A percentile compares a stretch with the other conserved stretches of the same genome.
Conservation (phyloP, 2,113 vertebrate genomes). For the Geothlypis trichas region DNA sequence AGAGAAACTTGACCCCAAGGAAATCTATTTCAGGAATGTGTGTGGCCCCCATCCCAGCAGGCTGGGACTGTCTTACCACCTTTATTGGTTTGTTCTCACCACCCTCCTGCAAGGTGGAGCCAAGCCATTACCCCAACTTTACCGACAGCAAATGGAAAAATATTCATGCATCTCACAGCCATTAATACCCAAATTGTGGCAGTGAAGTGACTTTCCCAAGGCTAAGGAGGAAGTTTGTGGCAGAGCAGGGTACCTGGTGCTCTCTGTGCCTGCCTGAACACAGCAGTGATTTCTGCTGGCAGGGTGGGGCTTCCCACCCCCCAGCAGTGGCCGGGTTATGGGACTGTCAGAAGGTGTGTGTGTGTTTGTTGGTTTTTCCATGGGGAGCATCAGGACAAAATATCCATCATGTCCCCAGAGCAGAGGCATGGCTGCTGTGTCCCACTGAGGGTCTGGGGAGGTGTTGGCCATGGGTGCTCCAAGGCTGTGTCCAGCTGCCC, state of each 20-base stretch:
- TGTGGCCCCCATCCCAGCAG: not conserved
- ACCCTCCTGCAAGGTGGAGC: not conserved
- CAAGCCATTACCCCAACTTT: not conserved
- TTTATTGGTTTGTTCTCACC: slow-evolving; percentile 1
- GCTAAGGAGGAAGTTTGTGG: not conserved
- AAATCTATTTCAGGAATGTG: slow-evolving; percentile 54
- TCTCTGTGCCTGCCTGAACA: not conserved
- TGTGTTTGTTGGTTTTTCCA: slow-evolving; percentile 44
- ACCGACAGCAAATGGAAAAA: not conserved
- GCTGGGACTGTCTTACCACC: not conserved
- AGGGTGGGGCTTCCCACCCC: not conserved
- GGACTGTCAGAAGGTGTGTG: slow-evolving; percentile 4
- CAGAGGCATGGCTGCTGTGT: slow-evolving; percentile 44
- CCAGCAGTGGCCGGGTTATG: not conserved
- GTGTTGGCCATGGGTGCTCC: not conserved
- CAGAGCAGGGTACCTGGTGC: not conserved
- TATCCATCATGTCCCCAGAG: slow-evolving; percentile 18
- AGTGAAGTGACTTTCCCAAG: not conserved
- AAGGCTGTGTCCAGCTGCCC: slow-evolving; percentile 17
- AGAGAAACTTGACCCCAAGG: slow-evolving; percentile 57
- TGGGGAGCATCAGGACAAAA: slow-evolving; percentile 38
- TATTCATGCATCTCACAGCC: rapidly evolving
- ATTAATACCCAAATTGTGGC: not conserved
- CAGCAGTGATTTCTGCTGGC: not conserved
- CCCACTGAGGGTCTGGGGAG: not conserved